Evolutionary conservation across 2,888 invertebrate genomes (phyloP).

Genomic region (Plusia festucae): DNA sequence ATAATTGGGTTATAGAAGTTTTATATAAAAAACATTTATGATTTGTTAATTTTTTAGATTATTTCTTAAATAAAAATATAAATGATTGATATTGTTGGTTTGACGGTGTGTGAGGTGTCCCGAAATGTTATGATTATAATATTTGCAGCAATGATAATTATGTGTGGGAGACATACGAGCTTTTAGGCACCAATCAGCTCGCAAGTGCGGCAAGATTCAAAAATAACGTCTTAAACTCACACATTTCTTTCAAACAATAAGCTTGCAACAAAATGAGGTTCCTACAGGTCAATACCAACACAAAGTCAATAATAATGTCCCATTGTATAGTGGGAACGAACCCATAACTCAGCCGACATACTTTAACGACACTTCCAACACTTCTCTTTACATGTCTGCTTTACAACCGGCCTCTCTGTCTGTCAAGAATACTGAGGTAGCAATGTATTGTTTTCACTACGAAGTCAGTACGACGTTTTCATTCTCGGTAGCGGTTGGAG

Average conservation of each 20-base stretch:
- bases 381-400: slow-evolving; percentile 30
- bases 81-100: too few species aligned
- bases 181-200: not conserved
- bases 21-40: too few species aligned
- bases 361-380: slow-evolving; percentile 14
- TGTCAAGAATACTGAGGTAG: slow-evolving; percentile 10
- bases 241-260: slow-evolving; percentile 36
- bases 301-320: slow-evolving; percentile 55
- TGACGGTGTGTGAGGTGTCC: too few species aligned
- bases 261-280: slow-evolving; percentile 41
- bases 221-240: slow-evolving; percentile 13
- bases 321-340: slow-evolving; percentile 52
- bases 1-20: too few species aligned
- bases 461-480: slow-evolving; percentile 14
- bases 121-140: too few species aligned
- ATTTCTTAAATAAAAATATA: too few species aligned
- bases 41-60: too few species aligned
- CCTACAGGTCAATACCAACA: slow-evolving; percentile 52
- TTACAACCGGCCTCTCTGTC: slow-evolving; percentile 12
- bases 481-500: slow-evolving; percentile 32
- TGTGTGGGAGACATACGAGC: too few species aligned
- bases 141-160: too few species aligned
- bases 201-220: not conserved
- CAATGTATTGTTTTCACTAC: slow-evolving; percentile 33
- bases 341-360: slow-evolving; percentile 32